Percentiles rank a stretch among this genome's conserved stretches.
Evolutionary conservation across 2,797 vertebrate species (phyloP).

Genomic region (Chelonia mydas): DNA sequence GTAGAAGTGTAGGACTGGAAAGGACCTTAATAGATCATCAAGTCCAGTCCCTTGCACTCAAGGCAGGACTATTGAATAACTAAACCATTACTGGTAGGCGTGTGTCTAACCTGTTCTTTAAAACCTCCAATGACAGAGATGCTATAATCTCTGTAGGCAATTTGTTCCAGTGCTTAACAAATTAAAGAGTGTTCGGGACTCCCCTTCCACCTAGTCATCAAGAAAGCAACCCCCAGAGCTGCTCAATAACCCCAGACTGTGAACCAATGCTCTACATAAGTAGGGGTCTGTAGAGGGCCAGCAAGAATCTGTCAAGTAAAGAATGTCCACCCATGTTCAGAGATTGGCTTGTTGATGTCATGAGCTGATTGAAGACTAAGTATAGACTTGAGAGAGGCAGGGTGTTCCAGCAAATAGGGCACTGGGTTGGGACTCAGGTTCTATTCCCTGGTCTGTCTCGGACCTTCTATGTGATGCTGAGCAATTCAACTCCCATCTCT

Average conservation of each 20-base stretch:
- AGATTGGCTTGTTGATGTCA: background rate
- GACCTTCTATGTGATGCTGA: background rate
- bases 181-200: too few species aligned
- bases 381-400: too few species aligned
- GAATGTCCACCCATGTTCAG: background rate
- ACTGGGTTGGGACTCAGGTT: background rate
- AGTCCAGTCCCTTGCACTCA: too few species aligned
- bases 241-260: background rate
- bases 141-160: too few species aligned
- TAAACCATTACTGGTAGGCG: too few species aligned
- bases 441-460: background rate
- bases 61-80: too few species aligned
- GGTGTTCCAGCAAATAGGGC: too few species aligned
- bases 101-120: too few species aligned
- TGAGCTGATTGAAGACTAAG: background rate
- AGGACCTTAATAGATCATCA: too few species aligned
- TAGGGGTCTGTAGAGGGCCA: background rate
- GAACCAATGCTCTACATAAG: fast-evolving
- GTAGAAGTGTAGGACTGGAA: too few species aligned
- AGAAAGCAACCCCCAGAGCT: background rate
- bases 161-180: too few species aligned
- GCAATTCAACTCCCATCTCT: background rate
- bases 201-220: background rate
- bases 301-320: background rate
- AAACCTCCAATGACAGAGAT: too few species aligned